Evolutionary conservation across 2,888 invertebrate species (phyloP), one percentile per base, ranked within the genome.

Genomic region (Lordiphosa fenestrarum): DNA sequence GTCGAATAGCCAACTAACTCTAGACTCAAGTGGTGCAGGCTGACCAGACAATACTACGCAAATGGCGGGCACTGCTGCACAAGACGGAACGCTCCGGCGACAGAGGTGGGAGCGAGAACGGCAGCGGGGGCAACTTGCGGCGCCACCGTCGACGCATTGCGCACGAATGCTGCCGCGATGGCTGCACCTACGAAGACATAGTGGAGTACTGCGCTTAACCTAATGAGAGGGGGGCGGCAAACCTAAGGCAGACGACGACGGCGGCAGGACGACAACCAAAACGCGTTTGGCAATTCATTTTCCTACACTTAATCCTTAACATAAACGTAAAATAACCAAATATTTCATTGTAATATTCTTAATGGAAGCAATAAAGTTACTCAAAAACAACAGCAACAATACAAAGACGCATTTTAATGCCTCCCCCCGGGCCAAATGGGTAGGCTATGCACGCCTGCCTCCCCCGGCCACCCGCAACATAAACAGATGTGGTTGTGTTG

Each of bases 341-440:
- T 77, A 77, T 81, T 73, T 78, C 72, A 78, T 78, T 78, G 84
- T 84, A 82, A 84, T 77, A 74, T 78, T 78, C 48, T 52, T 82
- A 63, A 78, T 71, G 80, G 72, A 78, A 74, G 64, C 84, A 82
- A 78, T 78, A 78, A 78, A 78, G 80, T 78, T 78, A 78, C 64
- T 72, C 58, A 44, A 71, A 62, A 69, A 74, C 55, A 42, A 83
- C 61, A 63, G 37, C 35, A 35, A 41, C 48, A 63, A 63, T 25
- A 50, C 83, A 75, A 47, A 23, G 42, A 42, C 3, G 7, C n/a
- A 25, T 25, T 23, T 36, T 6, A 15, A 2, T 1, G 2, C 36
- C 15, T 15, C 15, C 15, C 25, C 37, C 5, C 3, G 30, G 30
- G 30, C 25, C 0, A 21, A 3, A 25, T 25, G 25, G 25, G 25